Conservation (phyloP, 2,888 invertebrate species). For the Heliconius sara region DNA sequence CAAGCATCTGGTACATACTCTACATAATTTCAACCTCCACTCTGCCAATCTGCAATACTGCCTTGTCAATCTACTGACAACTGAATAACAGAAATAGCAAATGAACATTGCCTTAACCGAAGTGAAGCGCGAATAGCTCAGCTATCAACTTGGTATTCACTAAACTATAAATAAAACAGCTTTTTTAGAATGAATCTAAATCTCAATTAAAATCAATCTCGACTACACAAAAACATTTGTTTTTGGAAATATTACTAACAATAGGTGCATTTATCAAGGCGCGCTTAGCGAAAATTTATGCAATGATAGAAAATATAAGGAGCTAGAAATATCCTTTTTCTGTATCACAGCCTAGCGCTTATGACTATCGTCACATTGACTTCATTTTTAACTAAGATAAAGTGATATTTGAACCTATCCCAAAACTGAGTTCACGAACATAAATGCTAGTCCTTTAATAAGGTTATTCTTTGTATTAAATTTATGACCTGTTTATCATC, state of each 20-base stretch:
- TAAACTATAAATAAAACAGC: not conserved
- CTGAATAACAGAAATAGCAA: not conserved
- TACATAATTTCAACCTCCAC: too few relatives aligned
- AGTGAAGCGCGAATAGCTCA: constrained; percentile 24
- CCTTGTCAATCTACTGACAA: not conserved
- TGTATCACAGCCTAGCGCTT: too few relatives aligned
- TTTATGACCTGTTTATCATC: too few relatives aligned
- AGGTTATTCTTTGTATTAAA: too few relatives aligned
- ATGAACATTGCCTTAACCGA: not conserved
- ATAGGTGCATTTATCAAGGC: not conserved
- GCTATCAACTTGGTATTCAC: constrained; percentile 13
- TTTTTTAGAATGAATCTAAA: not conserved
- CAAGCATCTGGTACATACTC: too few relatives aligned
- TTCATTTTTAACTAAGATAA: too few relatives aligned
- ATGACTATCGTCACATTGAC: too few relatives aligned
- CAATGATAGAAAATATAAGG: not conserved
- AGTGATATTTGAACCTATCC: too few relatives aligned
- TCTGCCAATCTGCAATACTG: not conserved
- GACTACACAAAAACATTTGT: not conserved
- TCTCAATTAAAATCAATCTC: too few relatives aligned
- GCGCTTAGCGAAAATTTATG: not conserved
- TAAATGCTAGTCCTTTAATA: too few relatives aligned
- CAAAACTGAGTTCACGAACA: too few relatives aligned
- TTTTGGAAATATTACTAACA: too few relatives aligned
- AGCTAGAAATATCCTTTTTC: not conserved